phyloP scores from a whole-genome alignment of 1,140 invertebrate genomes.

The Lithobius niger region DNA sequence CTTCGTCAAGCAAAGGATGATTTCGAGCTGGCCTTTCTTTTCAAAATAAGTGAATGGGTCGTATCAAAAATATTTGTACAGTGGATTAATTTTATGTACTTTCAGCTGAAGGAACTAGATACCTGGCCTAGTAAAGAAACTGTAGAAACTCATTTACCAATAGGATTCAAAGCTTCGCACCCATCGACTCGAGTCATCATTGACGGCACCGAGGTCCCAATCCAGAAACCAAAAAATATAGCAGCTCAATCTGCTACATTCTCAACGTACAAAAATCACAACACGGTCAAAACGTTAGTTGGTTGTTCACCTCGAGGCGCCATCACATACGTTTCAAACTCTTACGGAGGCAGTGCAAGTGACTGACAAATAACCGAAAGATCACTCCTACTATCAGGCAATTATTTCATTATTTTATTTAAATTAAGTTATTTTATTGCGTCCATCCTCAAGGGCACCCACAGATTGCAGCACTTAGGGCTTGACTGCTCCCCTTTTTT shows the following conservation, averaged over 20 bases:
- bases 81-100: slow-evolving; percentile 19
- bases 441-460: no score
- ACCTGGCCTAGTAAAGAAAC: slow-evolving; percentile 16
- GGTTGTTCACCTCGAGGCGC: not conserved
- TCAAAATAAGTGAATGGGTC: slow-evolving; percentile 16
- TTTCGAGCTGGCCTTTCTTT: slow-evolving; percentile 15
- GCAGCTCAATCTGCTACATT: not conserved
- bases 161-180: slow-evolving; percentile 17
- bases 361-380: not conserved
- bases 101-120: slow-evolving; percentile 17
- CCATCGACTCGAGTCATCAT: slow-evolving; percentile 17
- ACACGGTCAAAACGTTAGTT: not conserved
- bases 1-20: slow-evolving; percentile 2
- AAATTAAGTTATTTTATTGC: no score
- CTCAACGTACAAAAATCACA: not conserved
- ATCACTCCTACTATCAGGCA: no score
- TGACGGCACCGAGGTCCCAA: slow-evolving; percentile 20
- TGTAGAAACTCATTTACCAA: slow-evolving; percentile 13
- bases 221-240: slow-evolving; percentile 15
- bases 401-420: no score
- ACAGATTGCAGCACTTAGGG: no score
- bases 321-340: no score
- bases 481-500: no score
- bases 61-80: slow-evolving; percentile 18
- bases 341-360: not conserved